Evolutionary conservation across 2,797 vertebrate genomes (phyloP), one percentile per base, ranked within the genome.

Genomic region (Momotus momota): DNA sequence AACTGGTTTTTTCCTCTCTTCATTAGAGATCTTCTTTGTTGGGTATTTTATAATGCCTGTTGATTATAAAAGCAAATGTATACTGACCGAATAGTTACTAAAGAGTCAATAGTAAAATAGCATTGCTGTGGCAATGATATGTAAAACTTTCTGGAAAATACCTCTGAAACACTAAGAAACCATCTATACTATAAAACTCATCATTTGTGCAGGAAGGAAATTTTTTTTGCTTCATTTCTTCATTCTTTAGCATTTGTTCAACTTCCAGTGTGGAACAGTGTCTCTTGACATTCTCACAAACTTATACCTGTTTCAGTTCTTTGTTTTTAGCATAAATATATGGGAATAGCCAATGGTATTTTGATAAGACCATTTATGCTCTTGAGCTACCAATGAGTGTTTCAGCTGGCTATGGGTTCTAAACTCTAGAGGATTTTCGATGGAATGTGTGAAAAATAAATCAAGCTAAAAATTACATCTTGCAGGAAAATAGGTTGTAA

Each of bases 1-100:
- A n/a, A 54, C 2, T 17, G 2, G 0, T 7, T 23, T 17, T 46
- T 12, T 9, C 2, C 5, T 14, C 20, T 71, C 7, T 84, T 86
- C 23, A 26, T 73, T 89, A 64, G 18, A 85, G 17, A n/a, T 29
- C 17, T 7, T 72, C 13, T 38, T 77, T 83, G 26, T 40, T 5
- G 52, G 5, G 15, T 49, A 7, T 80, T 85, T 72, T 78, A 46
- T 52, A 55, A 64, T 41, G 6, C 4, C 3, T 65, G 3, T 43
- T 58, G 19, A 31, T 74, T 51, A 31, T 35, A 75, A 74, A 85
- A 74, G 14, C 10, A 88, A 86, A 82, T n/a, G 8, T 4, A 25
- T 64, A 27, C 3, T 26, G 27, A 77, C 14, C 40, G 26, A 80
- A 40, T 40, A 2, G 0, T 57, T 82, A 54, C 14, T 54, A 16